Percentiles rank a stretch among this genome's conserved stretches.
Evolutionary conservation across 2,797 vertebrate species (phyloP).

Genomic region (Microctenopoma lineatum): DNA sequence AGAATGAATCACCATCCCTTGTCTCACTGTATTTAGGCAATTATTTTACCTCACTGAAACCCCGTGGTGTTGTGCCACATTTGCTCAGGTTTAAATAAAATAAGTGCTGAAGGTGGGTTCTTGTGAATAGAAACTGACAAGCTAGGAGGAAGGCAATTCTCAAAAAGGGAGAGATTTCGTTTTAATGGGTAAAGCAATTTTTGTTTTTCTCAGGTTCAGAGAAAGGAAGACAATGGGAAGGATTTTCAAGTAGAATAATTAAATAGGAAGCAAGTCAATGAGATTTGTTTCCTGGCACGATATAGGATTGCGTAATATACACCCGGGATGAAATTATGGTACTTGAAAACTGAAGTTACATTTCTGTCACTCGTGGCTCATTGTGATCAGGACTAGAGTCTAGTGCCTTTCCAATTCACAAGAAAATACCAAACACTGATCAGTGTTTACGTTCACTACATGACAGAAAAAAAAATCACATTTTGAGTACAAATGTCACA

Average conservation of each 20-base stretch:
- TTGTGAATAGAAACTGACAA: constrained; percentile 58
- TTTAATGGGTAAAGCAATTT: constrained; percentile 48
- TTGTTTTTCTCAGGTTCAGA: constrained; percentile 29
- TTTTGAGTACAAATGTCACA: constrained; percentile 5
- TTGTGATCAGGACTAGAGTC: constrained; percentile 3
- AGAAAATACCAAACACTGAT: constrained; percentile 12
- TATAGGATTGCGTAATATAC: constrained; percentile 64
- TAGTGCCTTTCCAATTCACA: constrained; percentile 19
- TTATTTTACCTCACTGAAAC: constrained; percentile 63
- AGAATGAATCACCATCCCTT: constrained; percentile 59
- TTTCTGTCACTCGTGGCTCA: constrained; percentile 59
- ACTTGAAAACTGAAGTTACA: constrained; percentile 65
- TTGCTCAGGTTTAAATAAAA: constrained; percentile 65
- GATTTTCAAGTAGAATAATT: constrained; percentile 72
- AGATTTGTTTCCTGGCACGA: constrained; percentile 64
- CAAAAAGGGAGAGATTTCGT: constrained; percentile 37
- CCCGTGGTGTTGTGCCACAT: constrained; percentile 54
- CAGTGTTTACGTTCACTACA: constrained; percentile 2
- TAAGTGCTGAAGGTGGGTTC: constrained; percentile 45
- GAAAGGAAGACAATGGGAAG: constrained; percentile 36
- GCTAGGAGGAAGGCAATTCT: constrained; percentile 45
- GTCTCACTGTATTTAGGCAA: constrained; percentile 68
- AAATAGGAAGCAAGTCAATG: constrained; percentile 71
- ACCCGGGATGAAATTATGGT: constrained; percentile 57
- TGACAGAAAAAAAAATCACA: neutral